Evolutionary conservation across 2,888 invertebrate species (phyloP).

Genomic region (Hydrotaea diabolus): DNA sequence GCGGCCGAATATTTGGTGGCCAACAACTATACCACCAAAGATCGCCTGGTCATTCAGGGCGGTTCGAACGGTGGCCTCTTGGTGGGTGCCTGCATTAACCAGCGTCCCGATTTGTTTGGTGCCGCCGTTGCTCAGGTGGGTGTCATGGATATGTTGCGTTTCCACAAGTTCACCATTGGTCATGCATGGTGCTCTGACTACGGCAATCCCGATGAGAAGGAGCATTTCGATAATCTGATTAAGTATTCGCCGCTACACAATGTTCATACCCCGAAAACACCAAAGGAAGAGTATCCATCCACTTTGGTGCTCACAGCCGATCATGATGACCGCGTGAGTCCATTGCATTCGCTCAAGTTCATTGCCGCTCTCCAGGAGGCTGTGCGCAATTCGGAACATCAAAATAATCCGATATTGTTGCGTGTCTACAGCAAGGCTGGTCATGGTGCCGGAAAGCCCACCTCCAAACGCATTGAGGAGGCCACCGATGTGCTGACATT

Average conservation of each 20-base stretch:
- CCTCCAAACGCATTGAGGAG: constrained; percentile 97
- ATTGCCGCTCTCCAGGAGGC: constrained; percentile 93
- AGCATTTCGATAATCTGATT: constrained; percentile 91
- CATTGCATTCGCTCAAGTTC: constrained; percentile 97
- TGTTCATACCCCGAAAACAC: constrained; percentile 84
- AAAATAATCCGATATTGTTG: constrained; percentile 92
- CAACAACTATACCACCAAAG: constrained; percentile 88
- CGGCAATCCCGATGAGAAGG: constrained; percentile 92
- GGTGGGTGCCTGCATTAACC: constrained; percentile 97
- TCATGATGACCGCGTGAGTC: constrained; percentile 99
- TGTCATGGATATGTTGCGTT: constrained; percentile 98
- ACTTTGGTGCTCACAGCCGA: constrained; percentile 96
- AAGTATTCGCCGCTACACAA: constrained; percentile 98
- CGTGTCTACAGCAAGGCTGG: constrained; percentile 97
- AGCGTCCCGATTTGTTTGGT: constrained; percentile 96
- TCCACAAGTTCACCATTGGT: constrained; percentile 99
- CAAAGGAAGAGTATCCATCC: constrained; percentile 90
- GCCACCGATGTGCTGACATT: constrained; percentile 90
- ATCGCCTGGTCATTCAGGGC: constrained; percentile 93
- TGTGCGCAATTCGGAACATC: constrained; percentile 83
- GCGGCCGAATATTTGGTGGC: constrained; percentile 93
- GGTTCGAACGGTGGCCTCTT: constrained; percentile 98
- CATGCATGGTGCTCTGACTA: constrained; percentile 98
- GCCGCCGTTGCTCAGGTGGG: constrained; percentile 97
- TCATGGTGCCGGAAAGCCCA: constrained; percentile 98